Evolutionary conservation across 2,888 invertebrate genomes (phyloP).

Genomic region (Cheilosia grossa): DNA sequence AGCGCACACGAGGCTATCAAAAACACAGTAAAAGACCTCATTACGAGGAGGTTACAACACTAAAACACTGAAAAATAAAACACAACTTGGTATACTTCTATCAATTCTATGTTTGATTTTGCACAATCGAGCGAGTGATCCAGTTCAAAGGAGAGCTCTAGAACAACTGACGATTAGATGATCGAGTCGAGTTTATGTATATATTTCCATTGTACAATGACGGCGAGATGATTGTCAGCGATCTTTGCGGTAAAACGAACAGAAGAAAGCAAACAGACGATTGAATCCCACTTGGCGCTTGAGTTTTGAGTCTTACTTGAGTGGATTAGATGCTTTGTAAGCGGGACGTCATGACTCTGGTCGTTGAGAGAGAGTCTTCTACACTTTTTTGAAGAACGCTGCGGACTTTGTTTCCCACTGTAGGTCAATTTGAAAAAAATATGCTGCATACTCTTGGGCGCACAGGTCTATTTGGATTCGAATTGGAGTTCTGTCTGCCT

Average conservation of each 20-base stretch:
- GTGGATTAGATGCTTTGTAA: background rate
- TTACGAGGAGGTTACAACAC: conserved; percentile 21
- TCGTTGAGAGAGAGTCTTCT: too few relatives aligned
- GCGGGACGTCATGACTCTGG: too few relatives aligned
- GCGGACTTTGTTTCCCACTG: too few relatives aligned
- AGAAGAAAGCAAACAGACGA: background rate
- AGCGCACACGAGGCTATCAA: conserved; percentile 42
- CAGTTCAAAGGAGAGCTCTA: conserved; percentile 52
- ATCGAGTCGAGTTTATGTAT: conserved; percentile 25
- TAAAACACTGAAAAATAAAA: conserved; percentile 11
- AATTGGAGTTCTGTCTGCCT: too few relatives aligned
- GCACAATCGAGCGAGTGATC: conserved; percentile 12
- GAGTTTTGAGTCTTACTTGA: background rate
- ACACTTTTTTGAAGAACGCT: too few relatives aligned
- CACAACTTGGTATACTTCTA: background rate
- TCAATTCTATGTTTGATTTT: conserved; percentile 11
- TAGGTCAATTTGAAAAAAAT: too few relatives aligned
- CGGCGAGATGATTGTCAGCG: background rate
- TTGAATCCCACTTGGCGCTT: conserved; percentile 21
- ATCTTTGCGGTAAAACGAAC: conserved; percentile 33
- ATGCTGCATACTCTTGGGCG: too few relatives aligned
- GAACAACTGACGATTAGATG: conserved; percentile 46
- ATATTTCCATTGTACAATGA: conserved; percentile 7
- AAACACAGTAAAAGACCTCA: conserved; percentile 53
- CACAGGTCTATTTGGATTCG: too few relatives aligned